A percentile compares a stretch with the other conserved stretches of the same genome.
Evolutionary conservation across 2,888 invertebrate genomes (phyloP).

Genomic region (Chironomus tentans): DNA sequence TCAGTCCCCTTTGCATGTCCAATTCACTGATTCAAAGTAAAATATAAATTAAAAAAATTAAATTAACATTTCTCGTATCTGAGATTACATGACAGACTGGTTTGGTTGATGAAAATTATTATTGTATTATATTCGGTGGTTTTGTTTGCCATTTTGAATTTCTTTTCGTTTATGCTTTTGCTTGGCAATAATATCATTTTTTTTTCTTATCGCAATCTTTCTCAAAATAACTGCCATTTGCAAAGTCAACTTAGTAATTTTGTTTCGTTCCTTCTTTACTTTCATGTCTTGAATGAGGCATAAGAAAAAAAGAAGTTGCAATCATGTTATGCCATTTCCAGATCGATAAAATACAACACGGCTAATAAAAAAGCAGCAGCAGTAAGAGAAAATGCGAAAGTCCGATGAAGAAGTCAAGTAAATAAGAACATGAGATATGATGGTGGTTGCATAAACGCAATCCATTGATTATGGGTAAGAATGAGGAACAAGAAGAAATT

Average conservation of each 20-base stretch:
- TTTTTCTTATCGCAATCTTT: not conserved
- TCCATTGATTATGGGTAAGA: too few species aligned
- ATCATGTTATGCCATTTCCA: constrained; percentile 2
- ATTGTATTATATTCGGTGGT: too few species aligned
- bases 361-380: not conserved
- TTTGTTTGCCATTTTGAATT: not conserved
- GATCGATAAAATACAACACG: not conserved
- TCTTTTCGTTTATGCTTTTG: not conserved
- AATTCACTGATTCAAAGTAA: too few species aligned
- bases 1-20: too few species aligned
- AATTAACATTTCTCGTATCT: not conserved
- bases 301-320: not conserved
- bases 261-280: not conserved
- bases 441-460: not conserved
- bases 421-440: not conserved
- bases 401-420: too few species aligned
- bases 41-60: not conserved
- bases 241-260: not conserved
- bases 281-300: not conserved
- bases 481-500: not conserved
- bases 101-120: too few species aligned
- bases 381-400: too few species aligned
- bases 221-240: not conserved
- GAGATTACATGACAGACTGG: too few species aligned
- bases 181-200: not conserved